phyloP scores from a whole-genome alignment of 2,797 vertebrate species.

The Pogoniulus pusillus region DNA sequence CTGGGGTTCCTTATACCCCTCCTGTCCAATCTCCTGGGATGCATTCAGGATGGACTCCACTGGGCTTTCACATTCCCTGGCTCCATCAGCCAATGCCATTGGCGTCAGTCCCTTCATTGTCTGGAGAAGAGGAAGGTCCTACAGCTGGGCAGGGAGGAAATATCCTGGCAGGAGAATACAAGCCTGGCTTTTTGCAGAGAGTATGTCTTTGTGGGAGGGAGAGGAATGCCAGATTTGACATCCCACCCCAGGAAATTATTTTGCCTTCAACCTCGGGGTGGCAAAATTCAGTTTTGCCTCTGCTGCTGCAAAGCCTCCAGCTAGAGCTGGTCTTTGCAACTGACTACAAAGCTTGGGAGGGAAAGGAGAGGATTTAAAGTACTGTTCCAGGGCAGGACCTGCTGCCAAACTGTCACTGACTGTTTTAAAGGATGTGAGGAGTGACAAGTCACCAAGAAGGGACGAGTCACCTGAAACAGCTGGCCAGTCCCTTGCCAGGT shows the following conservation, averaged over 20 bases:
- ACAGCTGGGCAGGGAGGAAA: conserved; percentile 37
- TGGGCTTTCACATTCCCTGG: neutral
- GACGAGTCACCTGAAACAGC: neutral
- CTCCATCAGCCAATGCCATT: conserved; percentile 12
- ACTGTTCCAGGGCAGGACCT: neutral
- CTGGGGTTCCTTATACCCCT: fast-evolving
- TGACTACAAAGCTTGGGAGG: fast-evolving
- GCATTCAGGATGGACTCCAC: neutral
- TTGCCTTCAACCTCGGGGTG: neutral
- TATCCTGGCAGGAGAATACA: conserved; percentile 60
- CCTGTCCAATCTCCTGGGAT: neutral
- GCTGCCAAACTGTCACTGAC: neutral
- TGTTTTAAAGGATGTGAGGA: neutral
- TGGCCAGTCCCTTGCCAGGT: neutral
- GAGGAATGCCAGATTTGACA: neutral
- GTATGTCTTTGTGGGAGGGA: neutral
- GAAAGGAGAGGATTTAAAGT: neutral
- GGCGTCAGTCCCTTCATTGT: conserved; percentile 59
- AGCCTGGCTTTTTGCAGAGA: neutral
- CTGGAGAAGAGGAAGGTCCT: conserved; percentile 56
- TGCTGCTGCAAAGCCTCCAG: neutral
- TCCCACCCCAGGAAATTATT: neutral
- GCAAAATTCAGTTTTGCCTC: neutral
- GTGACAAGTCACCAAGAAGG: neutral
- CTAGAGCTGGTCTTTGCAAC: neutral